phyloP scores from a whole-genome alignment of 2,888 invertebrate genomes.

The Ethmia dodecea region DNA sequence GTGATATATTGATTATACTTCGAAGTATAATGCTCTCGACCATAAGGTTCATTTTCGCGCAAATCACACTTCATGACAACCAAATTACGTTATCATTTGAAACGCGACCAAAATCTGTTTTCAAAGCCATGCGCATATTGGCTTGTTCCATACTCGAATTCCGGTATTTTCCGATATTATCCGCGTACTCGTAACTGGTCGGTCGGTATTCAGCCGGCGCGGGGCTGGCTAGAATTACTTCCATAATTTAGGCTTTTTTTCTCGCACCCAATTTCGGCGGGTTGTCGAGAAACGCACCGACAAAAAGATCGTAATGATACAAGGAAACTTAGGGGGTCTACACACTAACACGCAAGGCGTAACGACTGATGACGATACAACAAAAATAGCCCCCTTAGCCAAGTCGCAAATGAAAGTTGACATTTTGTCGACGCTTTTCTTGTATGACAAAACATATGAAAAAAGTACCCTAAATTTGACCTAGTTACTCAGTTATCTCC shows the following conservation, averaged over 20 bases:
- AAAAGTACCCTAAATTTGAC: background rate
- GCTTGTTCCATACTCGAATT: too few relatives aligned
- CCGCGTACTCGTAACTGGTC: too few relatives aligned
- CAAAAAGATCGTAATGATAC: constrained; percentile 28
- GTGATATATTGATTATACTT: too few relatives aligned
- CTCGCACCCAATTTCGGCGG: constrained; percentile 26
- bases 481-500: background rate
- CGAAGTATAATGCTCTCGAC: too few relatives aligned
- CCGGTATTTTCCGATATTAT: too few relatives aligned
- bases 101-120: too few relatives aligned
- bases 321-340: constrained; percentile 2
- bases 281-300: constrained; percentile 15
- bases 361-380: background rate
- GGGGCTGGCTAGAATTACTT: too few relatives aligned
- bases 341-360: constrained; percentile 1
- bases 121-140: too few relatives aligned
- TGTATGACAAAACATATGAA: background rate
- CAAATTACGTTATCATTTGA: too few relatives aligned
- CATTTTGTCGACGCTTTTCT: background rate
- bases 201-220: too few relatives aligned
- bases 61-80: too few relatives aligned
- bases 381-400: background rate
- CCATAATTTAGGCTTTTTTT: constrained; percentile 5
- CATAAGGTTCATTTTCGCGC: too few relatives aligned
- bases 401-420: background rate